A percentile compares a stretch with the other conserved stretches of the same genome.
phyloP scores from a whole-genome alignment of 2,113 vertebrate species.

The Tauraco erythrolophus region DNA sequence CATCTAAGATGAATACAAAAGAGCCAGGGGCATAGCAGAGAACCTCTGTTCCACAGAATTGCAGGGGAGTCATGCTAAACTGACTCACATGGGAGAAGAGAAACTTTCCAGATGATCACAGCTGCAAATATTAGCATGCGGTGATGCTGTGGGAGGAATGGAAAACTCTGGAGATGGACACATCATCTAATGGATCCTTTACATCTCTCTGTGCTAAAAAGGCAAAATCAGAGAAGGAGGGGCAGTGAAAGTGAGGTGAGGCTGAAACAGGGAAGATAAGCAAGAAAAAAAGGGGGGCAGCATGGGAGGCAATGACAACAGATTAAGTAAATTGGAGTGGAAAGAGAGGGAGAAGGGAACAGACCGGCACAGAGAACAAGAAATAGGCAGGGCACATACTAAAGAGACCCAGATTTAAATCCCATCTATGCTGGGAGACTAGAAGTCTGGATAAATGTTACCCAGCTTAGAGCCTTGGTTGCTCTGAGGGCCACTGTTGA shows the following conservation, averaged over 20 bases:
- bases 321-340: background rate
- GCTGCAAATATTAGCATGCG: background rate
- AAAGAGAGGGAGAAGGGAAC: background rate
- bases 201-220: background rate
- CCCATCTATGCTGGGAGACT: background rate
- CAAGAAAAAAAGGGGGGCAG: background rate
- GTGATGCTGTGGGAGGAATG: background rate
- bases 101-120: conserved; percentile 25
- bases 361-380: background rate
- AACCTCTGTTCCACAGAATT: background rate
- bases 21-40: background rate
- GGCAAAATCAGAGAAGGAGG: background rate
- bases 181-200: background rate
- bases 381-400: background rate
- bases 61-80: background rate
- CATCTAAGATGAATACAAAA: background rate
- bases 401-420: background rate
- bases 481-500: background rate
- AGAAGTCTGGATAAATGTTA: background rate
- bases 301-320: background rate
- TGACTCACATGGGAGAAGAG: background rate
- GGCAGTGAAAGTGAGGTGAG: background rate
- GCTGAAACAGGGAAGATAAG: background rate
- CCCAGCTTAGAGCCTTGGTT: background rate
- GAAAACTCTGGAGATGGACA: background rate